A percentile compares a stretch with the other conserved stretches of the same genome.
These are phyloP conservation scores for Pachycephus smyrnensis DNA, from an alignment of 2,888 invertebrate genomes.

Conservation along the genomic window DNA sequence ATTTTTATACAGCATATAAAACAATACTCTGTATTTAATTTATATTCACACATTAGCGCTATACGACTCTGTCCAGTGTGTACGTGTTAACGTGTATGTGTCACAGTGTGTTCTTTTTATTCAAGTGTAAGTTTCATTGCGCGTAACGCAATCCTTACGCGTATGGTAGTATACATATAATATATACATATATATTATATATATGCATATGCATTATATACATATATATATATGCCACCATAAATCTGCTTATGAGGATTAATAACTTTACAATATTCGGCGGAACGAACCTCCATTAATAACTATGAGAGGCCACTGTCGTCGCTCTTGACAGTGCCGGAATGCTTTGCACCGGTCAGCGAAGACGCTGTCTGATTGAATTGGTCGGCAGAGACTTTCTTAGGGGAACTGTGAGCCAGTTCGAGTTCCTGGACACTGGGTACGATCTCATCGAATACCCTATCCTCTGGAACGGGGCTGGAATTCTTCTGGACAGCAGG, in stretches of 20 bases:
- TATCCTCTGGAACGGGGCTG: conserved; percentile 3
- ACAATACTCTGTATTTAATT: conserved; percentile 67
- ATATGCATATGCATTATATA: conserved; percentile 24
- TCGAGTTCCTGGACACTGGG: conserved; percentile 55
- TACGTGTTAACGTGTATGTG: not conserved
- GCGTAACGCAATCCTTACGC: not conserved
- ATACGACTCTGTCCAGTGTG: conserved; percentile 55
- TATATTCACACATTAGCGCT: conserved; percentile 67
- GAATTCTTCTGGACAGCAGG: conserved; percentile 21
- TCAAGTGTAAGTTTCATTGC: not conserved
- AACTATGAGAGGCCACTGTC: conserved; percentile 53
- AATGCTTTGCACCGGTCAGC: conserved; percentile 30
- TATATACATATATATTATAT: conserved; percentile 30
- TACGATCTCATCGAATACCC: conserved; percentile 50
- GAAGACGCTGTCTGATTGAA: conserved; percentile 43
- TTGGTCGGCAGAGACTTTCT: conserved; percentile 46
- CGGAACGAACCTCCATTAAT: conserved; percentile 48
- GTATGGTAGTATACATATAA: conserved; percentile 35
- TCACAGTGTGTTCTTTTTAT: not conserved
- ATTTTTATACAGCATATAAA: conserved; percentile 68
- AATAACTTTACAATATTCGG: conserved; percentile 61
- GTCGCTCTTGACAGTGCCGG: conserved; percentile 37
- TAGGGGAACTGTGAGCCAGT: conserved; percentile 47
- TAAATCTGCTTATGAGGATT: conserved; percentile 2
- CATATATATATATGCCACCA: conserved; percentile 10